Evolutionary conservation across 2,113 vertebrate genomes (phyloP).

Genomic region (Etheostoma cragini): DNA sequence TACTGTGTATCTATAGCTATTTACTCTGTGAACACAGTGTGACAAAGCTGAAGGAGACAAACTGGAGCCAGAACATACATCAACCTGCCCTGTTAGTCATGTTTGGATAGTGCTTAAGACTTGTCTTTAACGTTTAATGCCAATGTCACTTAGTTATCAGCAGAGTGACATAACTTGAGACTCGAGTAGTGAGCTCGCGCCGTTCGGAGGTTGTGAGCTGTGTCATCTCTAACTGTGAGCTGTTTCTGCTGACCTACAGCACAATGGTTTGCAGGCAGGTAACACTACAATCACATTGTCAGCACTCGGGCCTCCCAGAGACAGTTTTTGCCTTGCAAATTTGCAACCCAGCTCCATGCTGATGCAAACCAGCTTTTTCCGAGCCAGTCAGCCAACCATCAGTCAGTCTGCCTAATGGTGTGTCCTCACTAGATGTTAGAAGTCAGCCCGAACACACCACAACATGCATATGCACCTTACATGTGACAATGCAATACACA

Average conservation of each 20-base stretch:
- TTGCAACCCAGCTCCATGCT: constrained; percentile 47
- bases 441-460: not conserved
- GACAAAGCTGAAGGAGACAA: constrained; percentile 23
- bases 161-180: not conserved
- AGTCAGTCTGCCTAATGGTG: not conserved
- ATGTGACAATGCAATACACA: too few relatives aligned
- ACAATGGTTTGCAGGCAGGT: constrained; percentile 45
- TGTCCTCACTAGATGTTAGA: constrained; percentile 11
- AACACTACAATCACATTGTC: constrained; percentile 54
- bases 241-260: constrained; percentile 64
- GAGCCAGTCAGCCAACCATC: constrained; percentile 34
- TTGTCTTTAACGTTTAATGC: constrained; percentile 42
- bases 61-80: constrained; percentile 32
- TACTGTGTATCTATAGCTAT: constrained; percentile 41
- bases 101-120: constrained; percentile 37
- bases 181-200: constrained; percentile 15
- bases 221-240: constrained; percentile 44
- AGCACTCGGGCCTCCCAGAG: constrained; percentile 34
- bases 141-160: constrained; percentile 22
- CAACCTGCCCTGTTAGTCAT: constrained; percentile 13
- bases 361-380: constrained; percentile 70
- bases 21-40: constrained; percentile 54
- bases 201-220: not conserved
- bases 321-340: constrained; percentile 78
- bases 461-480: not conserved